Conservation (phyloP, 2,797 vertebrate genomes). For the Falco peregrinus region DNA sequence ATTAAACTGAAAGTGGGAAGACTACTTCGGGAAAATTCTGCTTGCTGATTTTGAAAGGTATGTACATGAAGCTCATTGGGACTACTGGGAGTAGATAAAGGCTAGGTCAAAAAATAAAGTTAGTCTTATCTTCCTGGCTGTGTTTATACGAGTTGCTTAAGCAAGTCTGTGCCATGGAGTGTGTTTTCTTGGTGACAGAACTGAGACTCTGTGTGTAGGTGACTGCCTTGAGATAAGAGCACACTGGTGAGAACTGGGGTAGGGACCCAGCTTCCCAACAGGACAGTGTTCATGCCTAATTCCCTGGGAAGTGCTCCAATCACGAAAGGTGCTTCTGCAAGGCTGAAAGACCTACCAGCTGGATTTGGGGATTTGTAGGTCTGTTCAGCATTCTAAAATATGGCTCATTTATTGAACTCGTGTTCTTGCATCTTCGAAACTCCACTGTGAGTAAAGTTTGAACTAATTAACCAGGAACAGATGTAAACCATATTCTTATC, state of each 20-base stretch:
- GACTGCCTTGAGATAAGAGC: neutral
- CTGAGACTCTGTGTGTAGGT: neutral
- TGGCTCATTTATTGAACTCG: fast-evolving
- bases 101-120: neutral
- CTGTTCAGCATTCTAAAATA: neutral
- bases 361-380: neutral
- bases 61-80: neutral
- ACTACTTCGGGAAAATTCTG: neutral
- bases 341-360: neutral
- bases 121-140: neutral
- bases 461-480: conserved; percentile 45
- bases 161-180: neutral
- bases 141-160: neutral
- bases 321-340: neutral
- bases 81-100: neutral
- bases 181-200: neutral
- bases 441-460: neutral
- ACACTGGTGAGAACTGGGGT: neutral
- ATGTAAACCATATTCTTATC: neutral
- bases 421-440: neutral
- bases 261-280: neutral
- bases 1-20: neutral
- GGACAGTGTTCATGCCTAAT: neutral
- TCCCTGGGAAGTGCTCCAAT: neutral
- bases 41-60: neutral